Percentiles rank a stretch among this genome's conserved stretches.
Evolutionary conservation across 2,888 invertebrate species (phyloP).

Genomic region (Amphipyra berbera): DNA sequence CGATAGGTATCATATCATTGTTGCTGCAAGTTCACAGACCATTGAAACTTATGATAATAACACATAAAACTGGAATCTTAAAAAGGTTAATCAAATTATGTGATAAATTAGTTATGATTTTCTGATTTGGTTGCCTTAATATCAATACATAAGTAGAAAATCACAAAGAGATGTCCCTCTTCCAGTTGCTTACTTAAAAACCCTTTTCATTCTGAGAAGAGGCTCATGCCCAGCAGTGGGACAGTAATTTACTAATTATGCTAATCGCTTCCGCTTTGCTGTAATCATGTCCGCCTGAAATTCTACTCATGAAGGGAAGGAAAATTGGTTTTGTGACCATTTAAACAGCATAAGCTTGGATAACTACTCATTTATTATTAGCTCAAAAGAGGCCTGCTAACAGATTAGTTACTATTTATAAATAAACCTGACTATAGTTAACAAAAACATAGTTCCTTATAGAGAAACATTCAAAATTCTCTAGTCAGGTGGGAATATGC

Average conservation of each 20-base stretch:
- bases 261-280: not conserved
- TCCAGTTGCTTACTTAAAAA: no score
- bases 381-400: constrained; percentile 49
- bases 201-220: no score
- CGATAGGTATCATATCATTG: constrained; percentile 32
- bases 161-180: not conserved
- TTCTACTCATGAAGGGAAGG: not conserved
- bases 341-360: constrained; percentile 29
- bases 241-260: no score
- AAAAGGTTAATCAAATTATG: not conserved
- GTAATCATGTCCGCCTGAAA: not conserved
- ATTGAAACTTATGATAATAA: no score
- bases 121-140: no score
- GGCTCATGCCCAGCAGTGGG: no score
- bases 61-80: no score
- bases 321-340: constrained; percentile 17
- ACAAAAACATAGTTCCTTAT: constrained; percentile 56
- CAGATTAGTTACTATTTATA: constrained; percentile 51
- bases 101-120: no score
- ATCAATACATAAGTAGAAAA: no score
- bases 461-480: constrained; percentile 77
- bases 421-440: constrained; percentile 57
- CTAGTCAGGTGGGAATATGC: constrained; percentile 84
- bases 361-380: constrained; percentile 49
- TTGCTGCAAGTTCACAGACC: not conserved